Evolutionary conservation across 2,888 invertebrate genomes (phyloP).

Genomic region (Philereme transversata): DNA sequence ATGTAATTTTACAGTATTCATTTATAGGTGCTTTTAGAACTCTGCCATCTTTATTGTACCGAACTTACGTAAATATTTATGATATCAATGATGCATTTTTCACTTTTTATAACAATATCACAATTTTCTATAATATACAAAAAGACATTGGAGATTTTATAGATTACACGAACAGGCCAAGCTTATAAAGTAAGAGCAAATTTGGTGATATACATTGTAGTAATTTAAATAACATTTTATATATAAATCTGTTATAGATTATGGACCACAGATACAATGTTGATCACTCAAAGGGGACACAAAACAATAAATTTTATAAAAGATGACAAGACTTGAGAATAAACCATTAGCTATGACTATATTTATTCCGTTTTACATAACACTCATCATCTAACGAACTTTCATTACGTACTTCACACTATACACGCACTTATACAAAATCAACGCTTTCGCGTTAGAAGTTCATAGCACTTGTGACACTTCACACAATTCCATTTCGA

Average conservation of each 20-base stretch:
- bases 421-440: conserved; percentile 65
- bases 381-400: conserved; percentile 75
- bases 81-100: conserved; percentile 66
- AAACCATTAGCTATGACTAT: conserved; percentile 64
- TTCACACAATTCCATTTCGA: conserved; percentile 61
- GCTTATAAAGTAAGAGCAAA: conserved; percentile 75
- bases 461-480: conserved; percentile 53
- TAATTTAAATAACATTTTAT: conserved; percentile 58
- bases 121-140: conserved; percentile 83
- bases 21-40: conserved; percentile 23
- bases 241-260: conserved; percentile 41
- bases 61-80: conserved; percentile 51
- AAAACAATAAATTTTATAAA: conserved; percentile 54
- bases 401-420: conserved; percentile 62
- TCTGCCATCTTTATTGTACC: conserved; percentile 17
- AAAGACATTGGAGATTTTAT: conserved; percentile 73
- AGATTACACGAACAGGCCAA: conserved; percentile 79
- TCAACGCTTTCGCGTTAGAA: conserved; percentile 51
- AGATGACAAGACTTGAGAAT: conserved; percentile 61
- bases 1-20: conserved; percentile 26
- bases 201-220: conserved; percentile 62
- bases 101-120: conserved; percentile 82
- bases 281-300: conserved; percentile 66
- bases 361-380: conserved; percentile 64
- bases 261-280: conserved; percentile 64